Conservation (phyloP, 2,888 invertebrate genomes). For the Euspilapteryx auroguttella region DNA sequence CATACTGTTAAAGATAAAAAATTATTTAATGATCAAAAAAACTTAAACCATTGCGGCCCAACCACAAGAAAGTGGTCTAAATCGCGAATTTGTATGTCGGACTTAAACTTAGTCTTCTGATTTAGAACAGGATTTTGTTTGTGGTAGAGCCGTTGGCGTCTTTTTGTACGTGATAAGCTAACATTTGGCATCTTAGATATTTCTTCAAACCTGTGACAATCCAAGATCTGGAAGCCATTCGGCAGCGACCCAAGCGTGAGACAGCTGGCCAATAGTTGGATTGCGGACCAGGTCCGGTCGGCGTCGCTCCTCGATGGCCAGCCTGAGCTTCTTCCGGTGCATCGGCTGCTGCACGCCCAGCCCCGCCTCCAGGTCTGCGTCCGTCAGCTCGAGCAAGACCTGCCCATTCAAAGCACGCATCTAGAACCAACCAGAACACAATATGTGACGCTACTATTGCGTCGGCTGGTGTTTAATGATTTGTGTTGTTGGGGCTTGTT, state of each 20-base stretch:
- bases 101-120: too few relatives aligned
- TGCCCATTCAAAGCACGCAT: slow-evolving; percentile 71
- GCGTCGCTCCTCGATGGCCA: slow-evolving; percentile 91
- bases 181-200: too few relatives aligned
- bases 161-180: too few relatives aligned
- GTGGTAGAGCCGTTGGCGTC: too few relatives aligned
- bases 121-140: too few relatives aligned
- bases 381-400: slow-evolving; percentile 89
- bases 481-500: too few relatives aligned
- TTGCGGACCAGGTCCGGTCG: slow-evolving; percentile 86
- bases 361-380: slow-evolving; percentile 88
- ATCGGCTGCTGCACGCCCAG: slow-evolving; percentile 90
- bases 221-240: slow-evolving; percentile 94
- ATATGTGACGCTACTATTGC: slow-evolving; percentile 57
- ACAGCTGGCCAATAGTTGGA: slow-evolving; percentile 83
- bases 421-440: slow-evolving; percentile 66
- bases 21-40: neutral
- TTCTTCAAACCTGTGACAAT: slow-evolving; percentile 74
- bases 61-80: too few relatives aligned
- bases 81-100: too few relatives aligned
- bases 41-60: too few relatives aligned
- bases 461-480: slow-evolving; percentile 24
- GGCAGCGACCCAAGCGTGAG: slow-evolving; percentile 91
- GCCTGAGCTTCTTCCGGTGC: slow-evolving; percentile 88
- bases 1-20: slow-evolving; percentile 64